phyloP scores from a whole-genome alignment of 2,113 vertebrate genomes.

The Lynx canadensis region DNA sequence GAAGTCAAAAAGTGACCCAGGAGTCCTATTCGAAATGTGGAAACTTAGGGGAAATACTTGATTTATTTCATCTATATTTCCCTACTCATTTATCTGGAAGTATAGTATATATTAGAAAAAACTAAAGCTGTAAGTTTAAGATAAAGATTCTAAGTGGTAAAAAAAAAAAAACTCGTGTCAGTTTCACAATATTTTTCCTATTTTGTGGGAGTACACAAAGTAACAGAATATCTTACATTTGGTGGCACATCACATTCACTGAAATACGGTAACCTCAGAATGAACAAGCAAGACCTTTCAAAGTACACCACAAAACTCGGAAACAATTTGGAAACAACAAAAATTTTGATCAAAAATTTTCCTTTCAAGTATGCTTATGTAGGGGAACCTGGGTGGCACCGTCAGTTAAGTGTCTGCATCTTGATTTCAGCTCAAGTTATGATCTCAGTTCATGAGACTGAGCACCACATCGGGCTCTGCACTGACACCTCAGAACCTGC shows the following conservation, averaged over 20 bases:
- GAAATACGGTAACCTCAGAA: neutral
- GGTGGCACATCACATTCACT: neutral
- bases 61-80: neutral
- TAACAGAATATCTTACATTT: neutral
- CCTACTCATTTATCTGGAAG: neutral
- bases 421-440: too few relatives aligned
- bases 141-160: neutral
- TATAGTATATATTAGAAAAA: neutral
- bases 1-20: neutral
- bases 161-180: neutral
- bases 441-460: too few relatives aligned
- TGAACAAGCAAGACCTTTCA: neutral
- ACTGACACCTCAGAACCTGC: too few relatives aligned
- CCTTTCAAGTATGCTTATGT: neutral
- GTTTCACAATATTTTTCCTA: neutral
- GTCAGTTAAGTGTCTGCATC: too few relatives aligned
- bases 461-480: too few relatives aligned
- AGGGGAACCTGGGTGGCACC: too few relatives aligned
- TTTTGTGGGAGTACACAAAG: neutral
- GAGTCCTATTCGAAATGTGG: neutral
- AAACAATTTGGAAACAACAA: neutral
- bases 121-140: neutral
- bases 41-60: neutral
- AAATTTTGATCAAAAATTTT: neutral
- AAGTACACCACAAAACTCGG: neutral